Evolutionary conservation across 1,140 invertebrate species (phyloP), one percentile per base, ranked within the genome.

Genomic region (Calephelis nemesis): DNA sequence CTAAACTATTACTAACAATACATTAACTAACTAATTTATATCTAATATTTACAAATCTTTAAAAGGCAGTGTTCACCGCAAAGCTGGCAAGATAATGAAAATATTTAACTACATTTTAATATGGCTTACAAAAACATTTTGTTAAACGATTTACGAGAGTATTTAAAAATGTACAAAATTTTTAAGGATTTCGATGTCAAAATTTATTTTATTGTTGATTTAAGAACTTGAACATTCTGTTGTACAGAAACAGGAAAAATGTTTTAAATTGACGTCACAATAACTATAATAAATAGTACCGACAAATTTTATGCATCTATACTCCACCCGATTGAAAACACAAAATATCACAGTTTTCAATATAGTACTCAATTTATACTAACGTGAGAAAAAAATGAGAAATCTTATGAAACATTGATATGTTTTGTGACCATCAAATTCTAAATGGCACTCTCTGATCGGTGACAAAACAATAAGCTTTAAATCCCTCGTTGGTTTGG

Each of bases 281-380:
- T 60, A 65, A 70, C 30, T 15, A 60, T 10, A 54, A 65, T 60
- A 15, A 63, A 65, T 65, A 10, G 45, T 45, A 48, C 54, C 9
- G 7, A 19, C 13, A 52, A 52, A 13, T 66, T 74, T 70, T 62
- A 62, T 69, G 60, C 49, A 48, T 65, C 68, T 67, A 63, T 71
- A 69, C 68, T 69, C 70, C 74, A 81, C 68, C 80, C 68, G 75
- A 89, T 91, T 87, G 85, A 88, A 89, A 91, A 91, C 84, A 88
- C 79, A 85, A 75, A 88, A 88, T 91, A 91, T 91, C 88, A 91
- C 88, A 91, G 88, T 88, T 91, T 88, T 83, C 87, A 91, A 91
- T 89, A 86, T 80, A 85, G 62, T 63, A 73, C 40, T 68, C 54
- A 69, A 62, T 45, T 74, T 71, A 64, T 64, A 62, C 67, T 71